Evolutionary conservation across 2,888 invertebrate genomes (phyloP).

Genomic region (Rhagophthalmus giganteus): DNA sequence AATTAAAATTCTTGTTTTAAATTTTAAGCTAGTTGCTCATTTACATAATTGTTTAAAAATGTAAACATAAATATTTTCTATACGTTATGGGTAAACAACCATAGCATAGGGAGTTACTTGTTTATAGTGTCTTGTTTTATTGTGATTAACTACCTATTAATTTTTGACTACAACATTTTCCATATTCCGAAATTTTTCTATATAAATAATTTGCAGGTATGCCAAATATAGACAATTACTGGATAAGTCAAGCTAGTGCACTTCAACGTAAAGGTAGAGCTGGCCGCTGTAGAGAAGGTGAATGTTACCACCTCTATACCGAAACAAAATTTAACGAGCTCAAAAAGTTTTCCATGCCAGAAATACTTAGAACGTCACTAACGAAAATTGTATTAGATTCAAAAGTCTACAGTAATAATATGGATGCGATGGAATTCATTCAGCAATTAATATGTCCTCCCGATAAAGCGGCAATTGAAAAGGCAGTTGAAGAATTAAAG

Average conservation of each 20-base stretch:
- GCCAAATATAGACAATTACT: conserved; percentile 60
- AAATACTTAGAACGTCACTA: conserved; percentile 63
- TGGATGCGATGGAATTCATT: conserved; percentile 63
- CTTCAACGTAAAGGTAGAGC: conserved; percentile 70
- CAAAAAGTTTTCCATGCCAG: conserved; percentile 61
- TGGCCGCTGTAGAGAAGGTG: conserved; percentile 67
- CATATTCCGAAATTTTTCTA: not conserved
- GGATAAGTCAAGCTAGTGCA: conserved; percentile 67
- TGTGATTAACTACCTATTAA: too few relatives aligned
- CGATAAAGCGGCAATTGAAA: conserved; percentile 54
- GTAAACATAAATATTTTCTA: too few relatives aligned
- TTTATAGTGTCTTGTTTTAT: too few relatives aligned
- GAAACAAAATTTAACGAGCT: conserved; percentile 58
- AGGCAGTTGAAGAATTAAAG: conserved; percentile 64
- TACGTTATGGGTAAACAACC: too few relatives aligned
- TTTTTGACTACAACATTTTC: too few relatives aligned
- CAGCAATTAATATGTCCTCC: conserved; percentile 67
- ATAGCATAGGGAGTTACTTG: too few relatives aligned
- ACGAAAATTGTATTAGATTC: conserved; percentile 62
- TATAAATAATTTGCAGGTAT: conserved; percentile 40
- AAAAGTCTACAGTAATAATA: conserved; percentile 64
- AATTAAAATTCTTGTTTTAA: too few relatives aligned
- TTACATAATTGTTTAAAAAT: too few relatives aligned
- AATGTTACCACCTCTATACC: conserved; percentile 62
- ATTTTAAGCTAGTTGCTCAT: too few relatives aligned